Conservation (phyloP, 2,888 invertebrate genomes). For the Caenorhabditis parvicauda region DNA sequence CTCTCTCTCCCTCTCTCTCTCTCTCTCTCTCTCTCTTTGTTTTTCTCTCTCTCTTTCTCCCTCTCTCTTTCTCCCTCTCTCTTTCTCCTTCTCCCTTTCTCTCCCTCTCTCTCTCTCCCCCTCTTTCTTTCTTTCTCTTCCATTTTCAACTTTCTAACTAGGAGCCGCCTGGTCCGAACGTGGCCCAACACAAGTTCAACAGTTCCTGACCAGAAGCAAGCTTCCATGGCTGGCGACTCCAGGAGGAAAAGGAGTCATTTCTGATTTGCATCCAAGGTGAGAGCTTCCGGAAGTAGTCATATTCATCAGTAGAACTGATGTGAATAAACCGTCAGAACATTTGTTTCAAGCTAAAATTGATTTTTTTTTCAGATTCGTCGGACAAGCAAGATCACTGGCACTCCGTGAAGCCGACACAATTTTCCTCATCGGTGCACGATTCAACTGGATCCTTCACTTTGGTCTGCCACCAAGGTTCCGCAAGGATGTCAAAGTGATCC, state of each 20-base stretch:
- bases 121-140: not conserved
- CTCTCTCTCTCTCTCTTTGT: too few relatives aligned
- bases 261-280: conserved; percentile 72
- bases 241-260: conserved; percentile 74
- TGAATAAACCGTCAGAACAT: not conserved
- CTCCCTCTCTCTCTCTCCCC: not conserved
- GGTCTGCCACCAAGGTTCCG: conserved; percentile 83
- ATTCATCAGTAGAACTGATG: not conserved
- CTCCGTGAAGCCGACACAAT: conserved; percentile 84
- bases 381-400: conserved; percentile 67
- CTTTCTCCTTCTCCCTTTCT: not conserved
- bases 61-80: not conserved
- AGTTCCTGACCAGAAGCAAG: conserved; percentile 71
- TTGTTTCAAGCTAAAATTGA: too few relatives aligned
- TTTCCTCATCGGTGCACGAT: conserved; percentile 81
- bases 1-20: not conserved
- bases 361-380: conserved; percentile 52
- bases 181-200: conserved; percentile 45
- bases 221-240: conserved; percentile 90
- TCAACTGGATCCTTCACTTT: conserved; percentile 98
- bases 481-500: conserved; percentile 81
- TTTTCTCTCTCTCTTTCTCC: too few relatives aligned
- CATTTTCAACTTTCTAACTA: too few relatives aligned
- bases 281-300: conserved; percentile 58
- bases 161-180: conserved; percentile 55